Conservation (phyloP, 2,888 invertebrate species). For the Orthosia incerta region DNA sequence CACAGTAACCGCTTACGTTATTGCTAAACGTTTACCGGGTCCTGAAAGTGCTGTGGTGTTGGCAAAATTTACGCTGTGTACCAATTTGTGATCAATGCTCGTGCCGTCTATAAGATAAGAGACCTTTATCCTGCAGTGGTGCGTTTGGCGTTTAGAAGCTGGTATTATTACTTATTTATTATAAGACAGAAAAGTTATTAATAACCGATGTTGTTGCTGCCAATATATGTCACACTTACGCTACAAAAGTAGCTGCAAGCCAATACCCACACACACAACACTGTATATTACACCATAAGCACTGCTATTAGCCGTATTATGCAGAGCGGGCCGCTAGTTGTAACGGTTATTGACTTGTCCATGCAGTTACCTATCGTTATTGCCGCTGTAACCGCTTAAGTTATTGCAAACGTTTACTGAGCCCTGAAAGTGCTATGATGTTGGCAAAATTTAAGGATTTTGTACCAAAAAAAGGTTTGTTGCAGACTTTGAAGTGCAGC, state of each 20-base stretch:
- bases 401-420: constrained; percentile 59
- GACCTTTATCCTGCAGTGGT: no score
- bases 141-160: no score
- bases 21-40: constrained; percentile 54
- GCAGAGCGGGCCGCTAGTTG: constrained; percentile 52
- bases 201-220: not conserved
- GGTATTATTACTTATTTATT: no score
- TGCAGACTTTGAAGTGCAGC: not conserved
- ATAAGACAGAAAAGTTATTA: no score
- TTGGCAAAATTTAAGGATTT: constrained; percentile 47
- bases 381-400: constrained; percentile 61
- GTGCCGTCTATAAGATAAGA: no score
- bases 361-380: constrained; percentile 65
- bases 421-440: constrained; percentile 20
- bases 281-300: constrained; percentile 43
- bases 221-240: not conserved
- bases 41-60: constrained; percentile 23
- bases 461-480: not conserved
- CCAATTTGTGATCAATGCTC: no score
- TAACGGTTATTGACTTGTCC: constrained; percentile 69
- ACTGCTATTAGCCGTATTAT: constrained; percentile 56
- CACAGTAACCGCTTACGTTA: constrained; percentile 63
- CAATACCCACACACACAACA: constrained; percentile 13
- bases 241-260: constrained; percentile 13
- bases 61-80: constrained; percentile 34